phyloP scores from a whole-genome alignment of 2,797 vertebrate species.

The Liparis tanakae region DNA sequence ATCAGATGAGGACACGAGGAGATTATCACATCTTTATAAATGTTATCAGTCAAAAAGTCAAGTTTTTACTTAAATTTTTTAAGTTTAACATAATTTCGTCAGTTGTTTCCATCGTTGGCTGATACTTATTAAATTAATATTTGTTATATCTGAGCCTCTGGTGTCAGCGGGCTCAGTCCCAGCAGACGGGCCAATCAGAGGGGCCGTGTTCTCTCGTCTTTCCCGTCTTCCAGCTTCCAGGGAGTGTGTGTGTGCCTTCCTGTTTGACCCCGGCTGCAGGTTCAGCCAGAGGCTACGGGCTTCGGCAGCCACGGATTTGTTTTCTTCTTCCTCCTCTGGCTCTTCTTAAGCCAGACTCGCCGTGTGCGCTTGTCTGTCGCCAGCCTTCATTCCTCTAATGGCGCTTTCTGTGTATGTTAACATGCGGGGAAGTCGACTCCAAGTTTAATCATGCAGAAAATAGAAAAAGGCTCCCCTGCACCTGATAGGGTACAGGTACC shows the following conservation, averaged over 20 bases:
- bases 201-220: slow-evolving; percentile 52
- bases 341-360: slow-evolving; percentile 39
- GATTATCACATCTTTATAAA: background rate
- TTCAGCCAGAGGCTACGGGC: slow-evolving; percentile 72
- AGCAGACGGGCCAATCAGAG: slow-evolving; percentile 46
- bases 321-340: slow-evolving; percentile 39
- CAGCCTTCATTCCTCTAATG: slow-evolving; percentile 59
- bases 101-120: background rate
- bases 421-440: slow-evolving; percentile 73
- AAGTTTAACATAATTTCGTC: background rate
- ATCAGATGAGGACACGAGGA: slow-evolving; percentile 12
- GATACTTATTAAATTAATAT: background rate
- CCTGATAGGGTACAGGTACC: slow-evolving; percentile 62
- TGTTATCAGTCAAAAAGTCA: slow-evolving; percentile 5
- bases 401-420: slow-evolving; percentile 73
- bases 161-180: slow-evolving; percentile 25
- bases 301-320: slow-evolving; percentile 50
- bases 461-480: slow-evolving; percentile 73
- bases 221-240: slow-evolving; percentile 51
- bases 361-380: slow-evolving; percentile 33
- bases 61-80: background rate
- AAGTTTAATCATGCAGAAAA: slow-evolving; percentile 83
- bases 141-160: background rate
- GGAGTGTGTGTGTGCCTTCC: slow-evolving; percentile 62
- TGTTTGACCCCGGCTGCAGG: slow-evolving; percentile 62